phyloP scores from a whole-genome alignment of 2,113 vertebrate genomes.

The Dendropsophus ebraccatus region DNA sequence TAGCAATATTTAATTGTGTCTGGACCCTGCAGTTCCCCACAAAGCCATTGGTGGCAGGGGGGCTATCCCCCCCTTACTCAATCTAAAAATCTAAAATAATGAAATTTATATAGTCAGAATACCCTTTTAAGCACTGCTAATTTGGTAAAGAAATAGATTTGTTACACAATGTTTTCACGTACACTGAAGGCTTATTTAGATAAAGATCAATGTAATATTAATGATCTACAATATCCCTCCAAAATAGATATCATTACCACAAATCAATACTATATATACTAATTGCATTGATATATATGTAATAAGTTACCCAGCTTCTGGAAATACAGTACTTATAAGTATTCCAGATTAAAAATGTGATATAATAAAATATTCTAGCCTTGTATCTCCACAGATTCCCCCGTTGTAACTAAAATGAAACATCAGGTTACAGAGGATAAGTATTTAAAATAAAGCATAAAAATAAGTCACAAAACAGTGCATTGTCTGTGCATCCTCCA shows the following conservation, averaged over 20 bases:
- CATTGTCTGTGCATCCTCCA: constrained; percentile 1
- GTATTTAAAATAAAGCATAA: constrained; percentile 15
- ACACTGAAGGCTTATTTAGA: not conserved
- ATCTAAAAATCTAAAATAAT: too few relatives aligned
- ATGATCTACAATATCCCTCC: not conserved
- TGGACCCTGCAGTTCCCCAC: too few relatives aligned
- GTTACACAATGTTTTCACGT: not conserved
- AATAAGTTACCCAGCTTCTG: not conserved
- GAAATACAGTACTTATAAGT: not conserved
- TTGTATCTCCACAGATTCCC: constrained; percentile 13
- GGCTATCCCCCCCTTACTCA: too few relatives aligned
- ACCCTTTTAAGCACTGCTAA: too few relatives aligned
- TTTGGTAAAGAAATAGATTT: too few relatives aligned
- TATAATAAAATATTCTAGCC: not conserved
- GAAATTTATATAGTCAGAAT: too few relatives aligned
- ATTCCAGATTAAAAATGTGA: not conserved
- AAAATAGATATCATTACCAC: not conserved
- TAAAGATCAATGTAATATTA: not conserved
- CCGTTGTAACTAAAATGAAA: constrained; percentile 1
- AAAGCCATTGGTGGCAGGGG: too few relatives aligned
- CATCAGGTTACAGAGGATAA: constrained; percentile 5
- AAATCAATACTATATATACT: not conserved
- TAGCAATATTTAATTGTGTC: too few relatives aligned
- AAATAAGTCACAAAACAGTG: constrained; percentile 26
- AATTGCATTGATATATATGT: not conserved